Percentiles rank a stretch among this genome's conserved stretches.
phyloP scores from a whole-genome alignment of 2,888 invertebrate genomes.

The Acleris sparsana region DNA sequence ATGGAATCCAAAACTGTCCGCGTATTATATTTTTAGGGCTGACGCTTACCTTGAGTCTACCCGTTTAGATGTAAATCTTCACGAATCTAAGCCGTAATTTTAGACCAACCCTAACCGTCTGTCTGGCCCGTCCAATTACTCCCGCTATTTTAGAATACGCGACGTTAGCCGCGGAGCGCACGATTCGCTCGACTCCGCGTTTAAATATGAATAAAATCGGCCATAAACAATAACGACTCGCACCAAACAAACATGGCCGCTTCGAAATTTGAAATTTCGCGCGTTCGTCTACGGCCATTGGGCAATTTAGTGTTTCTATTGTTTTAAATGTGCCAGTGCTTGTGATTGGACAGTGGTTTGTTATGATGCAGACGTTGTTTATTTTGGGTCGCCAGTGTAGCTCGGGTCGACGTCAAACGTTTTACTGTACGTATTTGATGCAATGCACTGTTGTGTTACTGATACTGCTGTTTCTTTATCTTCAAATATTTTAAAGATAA shows the following conservation, averaged over 20 bases:
- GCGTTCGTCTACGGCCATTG: slow-evolving; percentile 24
- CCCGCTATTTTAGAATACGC: slow-evolving; percentile 70
- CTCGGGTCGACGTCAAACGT: slow-evolving; percentile 19
- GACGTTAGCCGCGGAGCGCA: slow-evolving; percentile 49
- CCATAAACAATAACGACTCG: slow-evolving; percentile 50
- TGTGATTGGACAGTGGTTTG: slow-evolving; percentile 35
- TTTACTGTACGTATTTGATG: slow-evolving; percentile 19
- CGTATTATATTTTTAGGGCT: slow-evolving; percentile 41
- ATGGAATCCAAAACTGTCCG: slow-evolving; percentile 29
- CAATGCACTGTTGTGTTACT: not conserved
- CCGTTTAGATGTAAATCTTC: slow-evolving; percentile 52
- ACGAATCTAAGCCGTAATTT: slow-evolving; percentile 59
- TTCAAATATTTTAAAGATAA: no score
- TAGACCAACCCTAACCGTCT: slow-evolving; percentile 70
- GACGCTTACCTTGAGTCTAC: slow-evolving; percentile 42
- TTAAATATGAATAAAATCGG: slow-evolving; percentile 55
- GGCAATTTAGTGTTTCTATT: slow-evolving; percentile 34
- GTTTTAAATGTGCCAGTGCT: slow-evolving; percentile 19
- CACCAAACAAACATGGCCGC: slow-evolving; percentile 40
- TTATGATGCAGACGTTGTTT: slow-evolving; percentile 39
- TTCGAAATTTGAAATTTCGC: slow-evolving; percentile 41
- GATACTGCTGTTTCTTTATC: no score
- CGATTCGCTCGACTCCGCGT: slow-evolving; percentile 41
- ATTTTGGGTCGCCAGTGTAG: slow-evolving; percentile 36
- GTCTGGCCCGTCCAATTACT: slow-evolving; percentile 71